phyloP scores from a whole-genome alignment of 2,888 invertebrate species.

The Nezara viridula region DNA sequence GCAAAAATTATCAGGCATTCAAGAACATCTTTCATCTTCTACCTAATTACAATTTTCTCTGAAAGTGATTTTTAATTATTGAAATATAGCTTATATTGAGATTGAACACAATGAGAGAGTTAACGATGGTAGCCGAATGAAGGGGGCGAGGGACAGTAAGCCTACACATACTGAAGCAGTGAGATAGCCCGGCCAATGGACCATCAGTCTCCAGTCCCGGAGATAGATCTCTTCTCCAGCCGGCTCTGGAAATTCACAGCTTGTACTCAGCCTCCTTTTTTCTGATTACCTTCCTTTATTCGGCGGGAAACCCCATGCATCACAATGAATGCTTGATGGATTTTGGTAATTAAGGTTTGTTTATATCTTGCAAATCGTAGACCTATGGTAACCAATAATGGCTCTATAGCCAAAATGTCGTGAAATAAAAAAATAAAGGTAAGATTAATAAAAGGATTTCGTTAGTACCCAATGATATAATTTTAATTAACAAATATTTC shows the following conservation, averaged over 20 bases:
- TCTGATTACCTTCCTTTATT: background rate
- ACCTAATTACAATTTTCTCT: too few relatives aligned
- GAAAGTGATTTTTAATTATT: background rate
- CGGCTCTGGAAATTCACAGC: background rate
- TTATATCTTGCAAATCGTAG: background rate
- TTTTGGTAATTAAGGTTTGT: background rate
- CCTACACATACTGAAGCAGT: background rate
- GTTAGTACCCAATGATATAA: too few relatives aligned
- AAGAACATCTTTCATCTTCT: too few relatives aligned
- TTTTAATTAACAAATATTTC: too few relatives aligned
- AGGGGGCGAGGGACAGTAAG: background rate
- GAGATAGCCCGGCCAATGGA: background rate
- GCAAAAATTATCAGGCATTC: too few relatives aligned
- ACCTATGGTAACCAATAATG: background rate
- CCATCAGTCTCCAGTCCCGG: conserved; percentile 13
- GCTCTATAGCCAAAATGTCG: background rate
- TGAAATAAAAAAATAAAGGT: too few relatives aligned
- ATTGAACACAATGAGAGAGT: background rate
- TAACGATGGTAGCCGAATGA: background rate
- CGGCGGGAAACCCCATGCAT: background rate
- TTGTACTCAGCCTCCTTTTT: background rate
- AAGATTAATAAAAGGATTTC: too few relatives aligned
- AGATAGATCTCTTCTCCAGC: conserved; percentile 25
- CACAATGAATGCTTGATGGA: background rate
- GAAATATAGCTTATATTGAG: background rate